These are phyloP conservation scores for Ciconia maguari DNA, from an alignment of 2,113 vertebrate genomes.

Conservation along the genomic window DNA sequence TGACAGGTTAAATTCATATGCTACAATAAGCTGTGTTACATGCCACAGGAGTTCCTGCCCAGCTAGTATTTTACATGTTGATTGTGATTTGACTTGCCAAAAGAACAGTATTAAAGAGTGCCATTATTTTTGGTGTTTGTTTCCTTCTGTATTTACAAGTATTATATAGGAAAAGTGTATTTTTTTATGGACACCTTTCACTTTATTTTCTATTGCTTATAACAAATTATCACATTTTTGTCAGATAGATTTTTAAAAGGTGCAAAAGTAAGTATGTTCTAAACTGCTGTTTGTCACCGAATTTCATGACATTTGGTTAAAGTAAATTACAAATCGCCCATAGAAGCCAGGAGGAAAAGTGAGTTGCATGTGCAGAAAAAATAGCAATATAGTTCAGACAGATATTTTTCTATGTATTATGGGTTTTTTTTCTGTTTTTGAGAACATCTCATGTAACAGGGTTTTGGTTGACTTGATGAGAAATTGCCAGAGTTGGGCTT, in stretches of 20 bases:
- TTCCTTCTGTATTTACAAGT: neutral
- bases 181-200: neutral
- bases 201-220: neutral
- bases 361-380: neutral
- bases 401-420: neutral
- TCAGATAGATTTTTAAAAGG: neutral
- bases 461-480: neutral
- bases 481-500: neutral
- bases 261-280: conserved; percentile 5
- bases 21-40: neutral
- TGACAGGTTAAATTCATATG: neutral
- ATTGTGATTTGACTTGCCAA: neutral
- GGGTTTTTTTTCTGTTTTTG: neutral
- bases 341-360: neutral
- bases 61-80: neutral
- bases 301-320: conserved; percentile 12
- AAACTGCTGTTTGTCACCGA: neutral
- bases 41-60: neutral
- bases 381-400: neutral
- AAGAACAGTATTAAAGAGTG: neutral
- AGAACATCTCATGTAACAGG: neutral
- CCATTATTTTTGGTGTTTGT: neutral
- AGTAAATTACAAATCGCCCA: neutral
- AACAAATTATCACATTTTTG: neutral
- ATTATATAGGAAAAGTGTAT: neutral